Percentiles rank a stretch among this genome's conserved stretches.
Evolutionary conservation across 2,888 invertebrate species (phyloP).

Genomic region (Thyatira batis): DNA sequence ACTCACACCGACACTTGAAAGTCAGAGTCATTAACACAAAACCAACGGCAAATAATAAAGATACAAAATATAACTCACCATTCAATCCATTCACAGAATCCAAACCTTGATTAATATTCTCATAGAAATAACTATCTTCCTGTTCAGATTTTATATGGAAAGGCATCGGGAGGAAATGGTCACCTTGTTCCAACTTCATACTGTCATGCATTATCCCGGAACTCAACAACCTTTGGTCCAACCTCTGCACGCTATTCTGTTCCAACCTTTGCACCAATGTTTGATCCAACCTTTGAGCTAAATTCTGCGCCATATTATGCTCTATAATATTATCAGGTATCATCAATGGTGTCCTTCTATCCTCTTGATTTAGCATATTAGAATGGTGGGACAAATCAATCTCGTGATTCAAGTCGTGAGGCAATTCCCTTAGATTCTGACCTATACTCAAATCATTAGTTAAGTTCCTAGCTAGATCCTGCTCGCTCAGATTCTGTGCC

Average conservation of each 20-base stretch:
- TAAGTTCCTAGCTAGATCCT: conserved; percentile 40
- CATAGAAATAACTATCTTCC: conserved; percentile 73
- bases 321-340: conserved; percentile 11
- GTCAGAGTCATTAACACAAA: no score
- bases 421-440: conserved; percentile 46
- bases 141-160: conserved; percentile 73
- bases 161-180: conserved; percentile 58
- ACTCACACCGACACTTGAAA: no score
- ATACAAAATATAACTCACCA: conserved; percentile 47
- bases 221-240: conserved; percentile 30
- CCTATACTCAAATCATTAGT: conserved; percentile 38
- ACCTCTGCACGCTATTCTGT: conserved; percentile 20
- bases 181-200: conserved; percentile 40
- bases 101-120: conserved; percentile 54
- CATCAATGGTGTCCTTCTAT: conserved; percentile 38
- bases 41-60: no score
- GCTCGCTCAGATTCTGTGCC: conserved; percentile 55
- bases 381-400: conserved; percentile 57
- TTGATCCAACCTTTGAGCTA: conserved; percentile 37
- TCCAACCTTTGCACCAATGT: conserved; percentile 35
- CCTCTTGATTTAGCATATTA: conserved; percentile 43
- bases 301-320: conserved; percentile 15
- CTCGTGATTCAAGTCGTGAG: conserved; percentile 54
- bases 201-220: conserved; percentile 35
- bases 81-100: conserved; percentile 45